Evolutionary conservation across 1,140 invertebrate genomes (phyloP).

Genomic region (Macrotrachela quadricornifera): DNA sequence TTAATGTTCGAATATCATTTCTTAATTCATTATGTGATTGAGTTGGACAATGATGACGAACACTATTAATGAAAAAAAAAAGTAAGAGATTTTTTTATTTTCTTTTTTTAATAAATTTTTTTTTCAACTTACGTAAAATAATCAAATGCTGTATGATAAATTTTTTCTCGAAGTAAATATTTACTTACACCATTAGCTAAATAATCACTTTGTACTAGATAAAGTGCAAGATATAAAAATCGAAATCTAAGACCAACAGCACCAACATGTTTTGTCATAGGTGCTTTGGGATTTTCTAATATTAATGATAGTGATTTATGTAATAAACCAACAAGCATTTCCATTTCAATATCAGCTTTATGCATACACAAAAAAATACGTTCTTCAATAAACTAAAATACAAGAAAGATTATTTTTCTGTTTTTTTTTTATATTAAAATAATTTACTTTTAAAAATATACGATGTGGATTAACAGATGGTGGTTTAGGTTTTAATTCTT

Average conservation of each 20-base stretch:
- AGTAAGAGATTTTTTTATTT: too few relatives aligned
- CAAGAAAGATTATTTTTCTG: background rate
- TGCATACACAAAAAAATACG: slow-evolving; percentile 85
- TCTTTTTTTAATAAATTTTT: too few relatives aligned
- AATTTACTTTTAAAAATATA: slow-evolving; percentile 43
- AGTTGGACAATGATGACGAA: too few relatives aligned
- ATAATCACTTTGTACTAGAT: slow-evolving; percentile 57
- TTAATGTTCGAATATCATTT: too few relatives aligned
- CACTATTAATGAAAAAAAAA: too few relatives aligned
- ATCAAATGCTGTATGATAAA: slow-evolving; percentile 78
- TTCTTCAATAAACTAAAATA: slow-evolving; percentile 55
- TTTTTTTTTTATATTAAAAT: too few relatives aligned
- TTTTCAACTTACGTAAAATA: slow-evolving; percentile 44
- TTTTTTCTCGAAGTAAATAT: slow-evolving; percentile 70
- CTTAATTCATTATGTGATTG: too few relatives aligned
- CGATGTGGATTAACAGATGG: slow-evolving; percentile 63
- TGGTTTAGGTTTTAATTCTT: slow-evolving; percentile 45
- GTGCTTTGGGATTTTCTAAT: slow-evolving; percentile 31
- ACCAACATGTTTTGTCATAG: slow-evolving; percentile 41
- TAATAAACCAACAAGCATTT: slow-evolving; percentile 54
- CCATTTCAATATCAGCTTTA: slow-evolving; percentile 78
- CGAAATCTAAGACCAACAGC: slow-evolving; percentile 55
- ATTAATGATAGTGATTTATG: slow-evolving; percentile 55
- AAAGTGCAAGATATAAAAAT: slow-evolving; percentile 58
- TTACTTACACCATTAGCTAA: slow-evolving; percentile 53